A percentile compares a stretch with the other conserved stretches of the same genome.
phyloP scores from a whole-genome alignment of 2,888 invertebrate genomes.

The Tuberolachnus salignus region DNA sequence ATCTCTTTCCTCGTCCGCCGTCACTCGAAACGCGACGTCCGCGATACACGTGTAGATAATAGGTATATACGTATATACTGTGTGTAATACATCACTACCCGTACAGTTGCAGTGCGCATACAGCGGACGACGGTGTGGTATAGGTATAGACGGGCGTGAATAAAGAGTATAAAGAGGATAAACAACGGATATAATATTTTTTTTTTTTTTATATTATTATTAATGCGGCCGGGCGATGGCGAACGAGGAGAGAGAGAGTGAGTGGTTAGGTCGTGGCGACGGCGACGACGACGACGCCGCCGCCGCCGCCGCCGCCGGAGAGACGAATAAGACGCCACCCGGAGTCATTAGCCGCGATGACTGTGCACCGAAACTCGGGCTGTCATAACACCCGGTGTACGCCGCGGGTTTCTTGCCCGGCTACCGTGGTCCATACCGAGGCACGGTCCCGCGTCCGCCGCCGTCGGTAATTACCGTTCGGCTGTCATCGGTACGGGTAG shows the following conservation, averaged over 20 bases:
- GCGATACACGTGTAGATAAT: neutral
- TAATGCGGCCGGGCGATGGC: neutral
- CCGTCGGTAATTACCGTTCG: slow-evolving; percentile 49
- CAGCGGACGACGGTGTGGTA: neutral
- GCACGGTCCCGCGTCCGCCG: slow-evolving; percentile 1
- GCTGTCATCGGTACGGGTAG: slow-evolving; percentile 44
- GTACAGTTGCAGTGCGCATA: neutral
- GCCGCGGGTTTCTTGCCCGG: slow-evolving; percentile 23
- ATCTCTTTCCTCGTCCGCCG: neutral
- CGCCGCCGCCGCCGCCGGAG: slow-evolving; percentile 28
- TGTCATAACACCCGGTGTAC: slow-evolving; percentile 47
- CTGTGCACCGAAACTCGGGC: slow-evolving; percentile 35
- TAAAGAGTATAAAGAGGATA: slow-evolving; percentile 28
- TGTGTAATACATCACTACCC: neutral
- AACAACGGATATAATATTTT: slow-evolving; percentile 45
- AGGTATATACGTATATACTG: neutral
- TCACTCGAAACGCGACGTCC: neutral
- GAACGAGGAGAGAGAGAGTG: neutral
- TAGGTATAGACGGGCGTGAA: neutral
- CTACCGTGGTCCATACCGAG: slow-evolving; percentile 29
- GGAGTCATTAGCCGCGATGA: slow-evolving; percentile 54
- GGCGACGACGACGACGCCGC: too few species aligned
- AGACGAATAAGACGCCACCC: slow-evolving; percentile 53
- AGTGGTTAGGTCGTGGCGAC: too few species aligned
- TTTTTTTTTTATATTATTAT: neutral